Conservation (phyloP, 2,888 invertebrate genomes). For the Empis stercorea region DNA sequence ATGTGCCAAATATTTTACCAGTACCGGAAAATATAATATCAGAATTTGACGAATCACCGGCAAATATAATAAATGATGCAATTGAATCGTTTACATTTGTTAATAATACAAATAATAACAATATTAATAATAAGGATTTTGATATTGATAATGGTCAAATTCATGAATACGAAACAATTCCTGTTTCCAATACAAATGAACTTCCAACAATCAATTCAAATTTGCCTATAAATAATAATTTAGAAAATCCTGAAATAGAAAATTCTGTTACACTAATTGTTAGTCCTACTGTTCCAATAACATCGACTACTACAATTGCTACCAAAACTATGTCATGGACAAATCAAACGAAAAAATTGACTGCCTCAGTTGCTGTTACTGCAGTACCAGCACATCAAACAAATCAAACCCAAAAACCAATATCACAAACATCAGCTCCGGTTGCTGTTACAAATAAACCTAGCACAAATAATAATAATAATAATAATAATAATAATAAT, state of each 20-base stretch:
- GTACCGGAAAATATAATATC: background rate
- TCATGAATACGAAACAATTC: too few relatives aligned
- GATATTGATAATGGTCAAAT: too few relatives aligned
- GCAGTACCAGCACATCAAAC: conserved; percentile 24
- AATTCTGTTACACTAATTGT: too few relatives aligned
- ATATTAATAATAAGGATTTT: too few relatives aligned
- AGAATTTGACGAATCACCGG: too few relatives aligned
- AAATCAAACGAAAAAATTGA: conserved; percentile 37
- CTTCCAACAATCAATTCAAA: too few relatives aligned
- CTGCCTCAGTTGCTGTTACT: conserved; percentile 33
- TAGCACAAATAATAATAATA: conserved; percentile 20
- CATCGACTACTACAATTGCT: conserved; percentile 25
- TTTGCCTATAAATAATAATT: too few relatives aligned
- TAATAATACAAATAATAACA: too few relatives aligned
- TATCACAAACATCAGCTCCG: conserved; percentile 31
- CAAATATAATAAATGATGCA: too few relatives aligned
- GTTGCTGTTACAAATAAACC: conserved; percentile 28
- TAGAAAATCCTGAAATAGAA: too few relatives aligned
- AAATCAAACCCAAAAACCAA: conserved; percentile 33
- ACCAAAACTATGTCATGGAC: conserved; percentile 27
- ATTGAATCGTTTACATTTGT: too few relatives aligned
- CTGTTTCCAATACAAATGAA: too few relatives aligned
- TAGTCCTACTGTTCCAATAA: conserved; percentile 16
- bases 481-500: conserved; percentile 35
- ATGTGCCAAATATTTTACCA: conserved; percentile 17